A percentile compares a stretch with the other conserved stretches of the same genome.
These are phyloP conservation scores for Garrulus glandarius DNA, from an alignment of 2,797 vertebrate species.

Conservation along the genomic window DNA sequence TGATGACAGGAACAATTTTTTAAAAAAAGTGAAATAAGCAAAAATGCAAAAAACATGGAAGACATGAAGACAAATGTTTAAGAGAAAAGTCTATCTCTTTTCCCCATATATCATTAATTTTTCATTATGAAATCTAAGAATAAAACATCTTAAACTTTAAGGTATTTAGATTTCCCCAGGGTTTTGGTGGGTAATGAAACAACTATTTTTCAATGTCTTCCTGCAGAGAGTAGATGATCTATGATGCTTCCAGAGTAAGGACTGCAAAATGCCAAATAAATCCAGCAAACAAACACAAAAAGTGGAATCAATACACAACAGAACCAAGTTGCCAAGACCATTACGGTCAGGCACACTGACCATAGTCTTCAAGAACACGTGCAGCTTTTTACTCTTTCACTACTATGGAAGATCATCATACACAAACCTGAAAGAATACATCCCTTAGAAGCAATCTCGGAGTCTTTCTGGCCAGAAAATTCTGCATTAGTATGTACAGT, in stretches of 20 bases:
- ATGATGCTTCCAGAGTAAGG: constrained; percentile 1
- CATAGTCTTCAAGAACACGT: neutral
- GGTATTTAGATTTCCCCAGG: constrained; percentile 70
- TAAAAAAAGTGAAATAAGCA: neutral
- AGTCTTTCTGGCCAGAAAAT: neutral
- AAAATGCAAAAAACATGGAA: constrained; percentile 19
- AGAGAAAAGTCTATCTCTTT: constrained; percentile 38
- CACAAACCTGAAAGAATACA: neutral
- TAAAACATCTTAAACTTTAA: constrained; percentile 62
- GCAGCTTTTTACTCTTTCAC: neutral
- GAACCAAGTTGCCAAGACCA: neutral
- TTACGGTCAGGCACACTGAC: neutral
- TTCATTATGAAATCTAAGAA: constrained; percentile 64
- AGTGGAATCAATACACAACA: neutral
- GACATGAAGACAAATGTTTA: constrained; percentile 45
- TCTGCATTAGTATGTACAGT: neutral
- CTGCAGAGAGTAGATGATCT: constrained; percentile 38
- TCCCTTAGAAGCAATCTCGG: neutral
- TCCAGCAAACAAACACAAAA: neutral
- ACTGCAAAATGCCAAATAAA: neutral
- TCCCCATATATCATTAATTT: constrained; percentile 55
- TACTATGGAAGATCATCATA: neutral
- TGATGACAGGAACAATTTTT: constrained; percentile 6
- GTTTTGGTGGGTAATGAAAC: constrained; percentile 51
- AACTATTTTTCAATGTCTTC: constrained; percentile 46